Evolutionary conservation across 2,113 vertebrate species (phyloP), one percentile per base, ranked within the genome.

Genomic region (Cygnus buccinator): DNA sequence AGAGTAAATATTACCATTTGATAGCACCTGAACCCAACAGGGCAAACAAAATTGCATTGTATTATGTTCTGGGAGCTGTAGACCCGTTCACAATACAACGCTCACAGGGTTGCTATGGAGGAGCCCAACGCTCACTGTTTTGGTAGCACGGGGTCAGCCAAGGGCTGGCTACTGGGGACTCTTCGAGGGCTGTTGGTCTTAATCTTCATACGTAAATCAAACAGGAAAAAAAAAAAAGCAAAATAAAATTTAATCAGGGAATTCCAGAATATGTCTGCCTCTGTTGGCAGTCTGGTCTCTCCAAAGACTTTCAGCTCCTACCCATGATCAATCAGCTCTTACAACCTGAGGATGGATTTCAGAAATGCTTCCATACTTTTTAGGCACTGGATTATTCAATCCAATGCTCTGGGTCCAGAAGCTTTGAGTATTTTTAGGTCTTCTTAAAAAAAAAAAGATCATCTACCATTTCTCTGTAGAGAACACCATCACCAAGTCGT

Each of bases 1-100:
- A 97, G 87, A 95, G 98, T 97, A 98, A 98, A 98, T 98, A 98
- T 97, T 98, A 96, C 72, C 95, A 88, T 93, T 93, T 93, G 97
- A 98, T 98, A 98, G 94, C 87, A 96, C 95, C 97, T 97, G 94
- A 91, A 81, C 94, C 74, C 84, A 96, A 86, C 74, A 79, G 79
- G 55, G 95, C 97, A 97, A 98, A 98, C 63, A 96, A 88, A 92
- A 95, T 75, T 23, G 90, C 93, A 97, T 90, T 97, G 96, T 96
- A 91, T 85, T 81, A 89, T 94, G 41, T 95, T 93, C 94, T 50
- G 72, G 90, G 84, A 91, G 91, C 84, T 74, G 70, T 22, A 74
- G 23, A 95, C 41, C 78, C 10, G 61, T 84, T 90, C 82, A 82
- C 85, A 93, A 88, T 55, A 58, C 87, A 89, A 58, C 2, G 0